Conservation (phyloP, 1,140 invertebrate genomes). For the Drosophila sp. region DNA sequence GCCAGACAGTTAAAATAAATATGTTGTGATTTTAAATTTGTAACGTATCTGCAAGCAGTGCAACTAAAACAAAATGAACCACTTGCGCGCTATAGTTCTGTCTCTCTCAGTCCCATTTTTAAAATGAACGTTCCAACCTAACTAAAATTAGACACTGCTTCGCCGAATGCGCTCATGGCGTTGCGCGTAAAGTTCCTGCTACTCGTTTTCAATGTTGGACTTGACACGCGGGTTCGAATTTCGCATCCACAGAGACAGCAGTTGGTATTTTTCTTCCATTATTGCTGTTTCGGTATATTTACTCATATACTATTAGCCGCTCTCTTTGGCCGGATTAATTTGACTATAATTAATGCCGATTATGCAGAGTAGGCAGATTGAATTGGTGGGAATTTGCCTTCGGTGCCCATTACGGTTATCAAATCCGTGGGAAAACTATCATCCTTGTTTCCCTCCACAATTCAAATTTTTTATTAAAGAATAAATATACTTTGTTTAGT, state of each 20-base stretch:
- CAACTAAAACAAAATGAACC: background rate
- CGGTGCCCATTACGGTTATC: slow-evolving; percentile 67
- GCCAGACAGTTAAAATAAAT: background rate
- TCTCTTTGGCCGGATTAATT: slow-evolving; percentile 73
- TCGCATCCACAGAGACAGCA: too few species aligned
- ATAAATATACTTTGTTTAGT: background rate
- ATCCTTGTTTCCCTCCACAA: slow-evolving; percentile 73
- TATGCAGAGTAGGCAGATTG: slow-evolving; percentile 68
- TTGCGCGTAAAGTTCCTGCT: background rate
- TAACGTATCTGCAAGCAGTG: slow-evolving; percentile 15
- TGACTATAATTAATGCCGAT: slow-evolving; percentile 59
- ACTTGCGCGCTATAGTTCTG: background rate
- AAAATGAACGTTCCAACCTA: background rate
- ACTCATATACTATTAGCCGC: slow-evolving; percentile 34
- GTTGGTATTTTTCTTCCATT: background rate
- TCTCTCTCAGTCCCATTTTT: background rate
- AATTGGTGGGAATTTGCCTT: slow-evolving; percentile 70
- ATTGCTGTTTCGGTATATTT: background rate
- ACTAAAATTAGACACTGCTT: background rate
- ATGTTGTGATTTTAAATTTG: slow-evolving; percentile 8
- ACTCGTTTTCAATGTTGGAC: background rate
- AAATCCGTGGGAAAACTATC: slow-evolving; percentile 74
- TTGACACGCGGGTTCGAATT: slow-evolving; percentile 11
- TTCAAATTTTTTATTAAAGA: slow-evolving; percentile 24
- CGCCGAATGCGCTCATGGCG: background rate